These are phyloP conservation scores for Vulpes ferrilata DNA, from an alignment of 2,113 vertebrate species.

Conservation along the genomic window DNA sequence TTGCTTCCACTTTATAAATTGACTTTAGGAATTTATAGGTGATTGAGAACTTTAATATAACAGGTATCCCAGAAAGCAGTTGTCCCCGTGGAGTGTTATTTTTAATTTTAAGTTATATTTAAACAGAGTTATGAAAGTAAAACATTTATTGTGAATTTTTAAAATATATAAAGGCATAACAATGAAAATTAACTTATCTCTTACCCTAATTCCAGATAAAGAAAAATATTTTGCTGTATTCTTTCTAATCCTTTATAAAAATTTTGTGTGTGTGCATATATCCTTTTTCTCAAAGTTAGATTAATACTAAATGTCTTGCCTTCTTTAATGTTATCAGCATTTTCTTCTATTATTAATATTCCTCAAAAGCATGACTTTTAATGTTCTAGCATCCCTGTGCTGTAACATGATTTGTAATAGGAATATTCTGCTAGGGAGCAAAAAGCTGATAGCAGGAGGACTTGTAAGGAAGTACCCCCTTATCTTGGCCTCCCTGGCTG, in stretches of 20 bases:
- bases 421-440: background rate
- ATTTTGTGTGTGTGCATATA: background rate
- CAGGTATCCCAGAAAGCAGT: slow-evolving; percentile 7
- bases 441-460: background rate
- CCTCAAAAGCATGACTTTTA: slow-evolving; percentile 21
- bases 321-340: slow-evolving; percentile 36
- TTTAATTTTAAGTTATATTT: slow-evolving; percentile 50
- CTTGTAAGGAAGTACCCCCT: background rate
- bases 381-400: background rate
- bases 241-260: slow-evolving; percentile 16
- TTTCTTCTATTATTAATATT: slow-evolving; percentile 31
- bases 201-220: slow-evolving; percentile 13
- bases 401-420: background rate
- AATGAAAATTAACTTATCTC: background rate
- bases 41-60: slow-evolving; percentile 36
- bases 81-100: background rate
- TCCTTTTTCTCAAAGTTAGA: background rate
- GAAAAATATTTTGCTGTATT: background rate
- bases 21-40: slow-evolving; percentile 12
- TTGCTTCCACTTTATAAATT: background rate
- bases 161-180: background rate
- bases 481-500: background rate
- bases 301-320: background rate
- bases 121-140: slow-evolving; percentile 4
- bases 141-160: slow-evolving; percentile 2